Percentiles rank a stretch among this genome's conserved stretches.
Evolutionary conservation across 2,888 invertebrate genomes (phyloP).

Genomic region (Tricholauxania praeusta): DNA sequence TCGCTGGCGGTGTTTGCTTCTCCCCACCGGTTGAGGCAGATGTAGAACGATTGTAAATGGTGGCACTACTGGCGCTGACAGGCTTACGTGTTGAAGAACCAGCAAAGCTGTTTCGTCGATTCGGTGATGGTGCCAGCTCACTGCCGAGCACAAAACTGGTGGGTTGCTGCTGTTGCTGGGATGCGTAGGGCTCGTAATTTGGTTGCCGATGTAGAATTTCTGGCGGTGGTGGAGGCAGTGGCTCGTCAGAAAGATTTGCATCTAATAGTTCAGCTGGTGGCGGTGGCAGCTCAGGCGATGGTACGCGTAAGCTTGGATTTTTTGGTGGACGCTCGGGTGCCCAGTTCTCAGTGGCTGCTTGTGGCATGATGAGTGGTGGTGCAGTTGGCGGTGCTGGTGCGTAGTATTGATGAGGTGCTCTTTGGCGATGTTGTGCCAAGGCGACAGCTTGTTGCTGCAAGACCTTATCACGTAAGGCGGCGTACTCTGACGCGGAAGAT

Average conservation of each 20-base stretch:
- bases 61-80: conserved; percentile 40
- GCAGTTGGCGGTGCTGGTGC: conserved; percentile 9
- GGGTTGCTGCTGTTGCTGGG: conserved; percentile 33
- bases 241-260: conserved; percentile 63
- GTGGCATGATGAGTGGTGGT: conserved; percentile 65
- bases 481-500: conserved; percentile 78
- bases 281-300: conserved; percentile 67
- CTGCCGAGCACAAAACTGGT: conserved; percentile 34
- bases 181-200: conserved; percentile 1
- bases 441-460: conserved; percentile 63
- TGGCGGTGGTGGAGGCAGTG: conserved; percentile 68
- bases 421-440: conserved; percentile 60
- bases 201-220: conserved; percentile 60
- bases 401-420: conserved; percentile 30
- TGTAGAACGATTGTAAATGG: conserved; percentile 43
- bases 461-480: conserved; percentile 66
- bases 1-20: conserved; percentile 59
- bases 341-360: conserved; percentile 75
- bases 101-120: conserved; percentile 67
- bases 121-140: conserved; percentile 57
- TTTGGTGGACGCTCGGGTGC: conserved; percentile 83
- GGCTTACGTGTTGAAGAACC: conserved; percentile 64
- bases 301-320: conserved; percentile 74
- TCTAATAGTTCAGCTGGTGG: conserved; percentile 62
- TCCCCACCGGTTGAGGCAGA: conserved; percentile 39